These are phyloP conservation scores for Lophius piscatorius DNA, from an alignment of 2,113 vertebrate species.

Conservation along the genomic window DNA sequence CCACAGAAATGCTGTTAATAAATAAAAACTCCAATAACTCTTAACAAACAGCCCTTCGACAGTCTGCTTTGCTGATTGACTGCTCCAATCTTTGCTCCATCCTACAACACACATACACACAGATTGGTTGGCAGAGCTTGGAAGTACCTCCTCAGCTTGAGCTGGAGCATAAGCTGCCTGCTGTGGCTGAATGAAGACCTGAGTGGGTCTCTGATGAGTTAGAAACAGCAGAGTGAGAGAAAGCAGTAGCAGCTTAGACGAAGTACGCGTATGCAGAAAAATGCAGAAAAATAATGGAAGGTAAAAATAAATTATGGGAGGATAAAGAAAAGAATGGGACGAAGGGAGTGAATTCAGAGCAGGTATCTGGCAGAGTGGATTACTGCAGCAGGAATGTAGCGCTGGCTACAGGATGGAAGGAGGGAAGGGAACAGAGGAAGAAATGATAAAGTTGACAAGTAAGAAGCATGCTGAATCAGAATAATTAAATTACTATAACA, in stretches of 20 bases:
- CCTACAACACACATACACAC: slow-evolving; percentile 26
- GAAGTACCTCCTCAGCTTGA: slow-evolving; percentile 52
- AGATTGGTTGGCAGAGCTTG: slow-evolving; percentile 35
- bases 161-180: slow-evolving; percentile 55
- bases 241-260: not conserved
- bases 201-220: slow-evolving; percentile 45
- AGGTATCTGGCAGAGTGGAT: slow-evolving; percentile 64
- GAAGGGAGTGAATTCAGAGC: slow-evolving; percentile 61
- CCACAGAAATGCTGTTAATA: slow-evolving; percentile 13
- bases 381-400: slow-evolving; percentile 74
- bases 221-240: slow-evolving; percentile 2
- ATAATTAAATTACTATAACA: no score
- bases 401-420: slow-evolving; percentile 39
- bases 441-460: slow-evolving; percentile 34
- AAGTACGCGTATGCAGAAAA: slow-evolving; percentile 11
- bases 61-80: slow-evolving; percentile 38
- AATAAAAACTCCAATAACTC: slow-evolving; percentile 40
- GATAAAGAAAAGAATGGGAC: not conserved
- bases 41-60: slow-evolving; percentile 41
- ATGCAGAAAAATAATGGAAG: slow-evolving; percentile 9
- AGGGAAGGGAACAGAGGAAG: slow-evolving; percentile 23
- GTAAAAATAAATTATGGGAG: not conserved
- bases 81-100: no score
- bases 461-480: not conserved
- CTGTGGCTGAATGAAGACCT: slow-evolving; percentile 63